phyloP scores from a whole-genome alignment of 1,140 invertebrate genomes.

The Platyscapa corneri region DNA sequence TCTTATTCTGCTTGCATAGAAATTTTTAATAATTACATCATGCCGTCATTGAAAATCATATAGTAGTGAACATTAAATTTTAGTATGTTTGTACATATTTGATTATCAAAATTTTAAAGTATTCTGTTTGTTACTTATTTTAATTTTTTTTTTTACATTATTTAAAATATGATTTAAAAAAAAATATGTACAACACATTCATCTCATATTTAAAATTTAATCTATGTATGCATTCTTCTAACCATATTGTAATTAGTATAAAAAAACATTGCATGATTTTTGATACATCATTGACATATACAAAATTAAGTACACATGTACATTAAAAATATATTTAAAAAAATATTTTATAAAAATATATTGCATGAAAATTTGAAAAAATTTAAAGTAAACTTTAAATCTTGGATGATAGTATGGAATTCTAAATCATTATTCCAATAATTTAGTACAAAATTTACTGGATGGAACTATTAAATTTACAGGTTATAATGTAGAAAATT shows the following conservation, averaged over 20 bases:
- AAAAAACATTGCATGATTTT: not conserved
- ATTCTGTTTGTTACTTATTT: too few species aligned
- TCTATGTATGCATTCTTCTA: conserved; percentile 13
- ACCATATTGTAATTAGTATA: not conserved
- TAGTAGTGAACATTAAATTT: conserved; percentile 21
- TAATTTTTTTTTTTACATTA: not conserved
- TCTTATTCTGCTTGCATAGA: too few species aligned
- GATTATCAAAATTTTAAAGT: conserved; percentile 33
- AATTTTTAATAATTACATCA: too few species aligned
- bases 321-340: conserved; percentile 54
- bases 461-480: conserved; percentile 62
- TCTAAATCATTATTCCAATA: conserved; percentile 15
- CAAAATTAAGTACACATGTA: conserved; percentile 46
- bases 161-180: conserved; percentile 54
- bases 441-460: conserved; percentile 56
- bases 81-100: conserved; percentile 32
- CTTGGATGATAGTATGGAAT: conserved; percentile 27
- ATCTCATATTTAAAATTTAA: conserved; percentile 22
- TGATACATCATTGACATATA: not conserved
- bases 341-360: too few species aligned
- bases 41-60: too few species aligned
- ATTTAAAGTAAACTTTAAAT: conserved; percentile 8
- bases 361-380: conserved; percentile 23
- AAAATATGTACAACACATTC: conserved; percentile 40
- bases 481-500: conserved; percentile 56